These are phyloP conservation scores for Habropoda laboriosa DNA, from an alignment of 1,140 invertebrate genomes.

Conservation along the genomic window DNA sequence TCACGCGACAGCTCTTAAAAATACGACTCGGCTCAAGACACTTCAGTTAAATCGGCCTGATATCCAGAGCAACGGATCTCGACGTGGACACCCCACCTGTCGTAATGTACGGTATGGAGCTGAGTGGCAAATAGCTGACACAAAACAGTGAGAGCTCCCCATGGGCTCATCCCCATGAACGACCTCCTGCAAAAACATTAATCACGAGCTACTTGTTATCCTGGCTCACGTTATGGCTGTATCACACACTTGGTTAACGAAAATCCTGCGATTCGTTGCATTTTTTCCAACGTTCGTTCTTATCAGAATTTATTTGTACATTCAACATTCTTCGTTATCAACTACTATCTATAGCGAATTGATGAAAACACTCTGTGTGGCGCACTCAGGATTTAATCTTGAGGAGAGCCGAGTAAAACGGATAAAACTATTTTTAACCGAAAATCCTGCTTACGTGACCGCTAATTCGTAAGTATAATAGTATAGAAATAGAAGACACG, in stretches of 20 bases:
- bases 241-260: constrained; percentile 69
- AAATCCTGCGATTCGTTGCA: constrained; percentile 37
- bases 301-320: background rate
- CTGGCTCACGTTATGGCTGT: constrained; percentile 68
- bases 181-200: constrained; percentile 75
- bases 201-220: constrained; percentile 75
- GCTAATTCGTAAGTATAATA: too few relatives aligned
- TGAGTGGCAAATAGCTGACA: constrained; percentile 65
- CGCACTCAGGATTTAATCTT: too few relatives aligned
- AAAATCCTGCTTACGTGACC: too few relatives aligned
- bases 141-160: constrained; percentile 71
- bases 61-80: constrained; percentile 27
- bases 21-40: constrained; percentile 3
- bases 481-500: too few relatives aligned
- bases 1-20: constrained; percentile 1
- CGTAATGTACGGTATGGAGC: constrained; percentile 60
- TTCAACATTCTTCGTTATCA: background rate
- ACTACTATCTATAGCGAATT: background rate
- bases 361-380: too few relatives aligned
- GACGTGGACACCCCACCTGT: constrained; percentile 24
- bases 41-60: constrained; percentile 21
- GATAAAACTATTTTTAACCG: too few relatives aligned
- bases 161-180: constrained; percentile 69
- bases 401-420: too few relatives aligned
- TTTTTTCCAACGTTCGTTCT: background rate